Evolutionary conservation across 2,888 invertebrate genomes (phyloP).

Genomic region (Mantis religiosa): DNA sequence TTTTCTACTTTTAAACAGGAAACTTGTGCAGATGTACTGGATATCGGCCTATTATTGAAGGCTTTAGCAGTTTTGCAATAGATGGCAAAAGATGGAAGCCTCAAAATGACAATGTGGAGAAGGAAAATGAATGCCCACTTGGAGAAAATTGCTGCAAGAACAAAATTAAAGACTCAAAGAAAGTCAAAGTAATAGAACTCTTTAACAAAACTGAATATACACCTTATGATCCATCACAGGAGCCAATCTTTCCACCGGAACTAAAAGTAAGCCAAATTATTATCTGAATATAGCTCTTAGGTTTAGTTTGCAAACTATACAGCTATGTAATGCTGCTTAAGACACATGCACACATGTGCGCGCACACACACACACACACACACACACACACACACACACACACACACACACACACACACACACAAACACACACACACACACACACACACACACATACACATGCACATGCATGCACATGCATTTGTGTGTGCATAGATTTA

Average conservation of each 20-base stretch:
- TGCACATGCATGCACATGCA: no score
- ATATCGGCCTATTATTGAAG: conserved; percentile 88
- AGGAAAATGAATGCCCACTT: conserved; percentile 49
- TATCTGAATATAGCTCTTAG: not conserved
- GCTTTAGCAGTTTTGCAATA: conserved; percentile 78
- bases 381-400: no score
- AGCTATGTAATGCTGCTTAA: no score
- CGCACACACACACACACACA: no score
- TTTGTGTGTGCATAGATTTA: no score
- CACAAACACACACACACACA: no score
- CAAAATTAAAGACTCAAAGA: conserved; percentile 30
- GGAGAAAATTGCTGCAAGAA: conserved; percentile 65
- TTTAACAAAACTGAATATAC: conserved; percentile 59
- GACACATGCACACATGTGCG: no score
- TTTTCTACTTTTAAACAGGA: conserved; percentile 41
- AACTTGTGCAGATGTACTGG: conserved; percentile 89
- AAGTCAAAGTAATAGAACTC: conserved; percentile 41
- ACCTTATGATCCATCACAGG: conserved; percentile 76
- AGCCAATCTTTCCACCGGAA: conserved; percentile 89
- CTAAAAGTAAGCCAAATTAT: conserved; percentile 52
- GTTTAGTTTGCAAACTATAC: no score
- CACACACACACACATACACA: no score
- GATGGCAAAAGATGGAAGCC: conserved; percentile 59
- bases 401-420: no score
- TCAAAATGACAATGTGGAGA: not conserved